Evolutionary conservation across 1,140 invertebrate genomes (phyloP).

Genomic region (Drosophila sturtevanti): DNA sequence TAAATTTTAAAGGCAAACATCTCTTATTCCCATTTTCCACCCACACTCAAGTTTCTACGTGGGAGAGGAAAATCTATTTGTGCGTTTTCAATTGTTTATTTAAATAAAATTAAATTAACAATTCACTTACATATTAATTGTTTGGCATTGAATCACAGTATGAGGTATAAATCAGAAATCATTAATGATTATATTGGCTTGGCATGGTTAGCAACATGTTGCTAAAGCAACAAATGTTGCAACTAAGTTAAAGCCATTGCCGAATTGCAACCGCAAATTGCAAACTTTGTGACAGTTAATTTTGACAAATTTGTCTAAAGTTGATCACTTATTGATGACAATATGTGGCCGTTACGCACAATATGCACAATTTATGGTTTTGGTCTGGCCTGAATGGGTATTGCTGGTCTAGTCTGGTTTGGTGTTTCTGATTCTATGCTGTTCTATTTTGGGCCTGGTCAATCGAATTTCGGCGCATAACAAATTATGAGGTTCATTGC

Average conservation of each 20-base stretch:
- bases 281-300: slow-evolving; percentile 68
- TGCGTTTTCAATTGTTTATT: no score
- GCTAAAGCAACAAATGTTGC: not conserved
- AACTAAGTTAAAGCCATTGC: not conserved
- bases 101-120: not conserved
- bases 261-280: slow-evolving; percentile 51
- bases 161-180: not conserved
- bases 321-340: slow-evolving; percentile 73
- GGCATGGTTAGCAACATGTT: not conserved
- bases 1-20: no score
- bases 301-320: slow-evolving; percentile 74
- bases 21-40: no score
- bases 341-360: slow-evolving; percentile 24
- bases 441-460: slow-evolving; percentile 22
- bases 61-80: no score
- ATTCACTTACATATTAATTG: not conserved
- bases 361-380: slow-evolving; percentile 46
- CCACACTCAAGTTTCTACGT: no score
- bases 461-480: slow-evolving; percentile 71
- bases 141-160: not conserved
- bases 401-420: not conserved
- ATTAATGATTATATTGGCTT: not conserved
- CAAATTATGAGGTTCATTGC: slow-evolving; percentile 67
- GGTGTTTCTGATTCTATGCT: not conserved
- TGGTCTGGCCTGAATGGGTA: not conserved